Evolutionary conservation across 1,140 invertebrate genomes (phyloP).

Genomic region (Dufourea novaeangliae): DNA sequence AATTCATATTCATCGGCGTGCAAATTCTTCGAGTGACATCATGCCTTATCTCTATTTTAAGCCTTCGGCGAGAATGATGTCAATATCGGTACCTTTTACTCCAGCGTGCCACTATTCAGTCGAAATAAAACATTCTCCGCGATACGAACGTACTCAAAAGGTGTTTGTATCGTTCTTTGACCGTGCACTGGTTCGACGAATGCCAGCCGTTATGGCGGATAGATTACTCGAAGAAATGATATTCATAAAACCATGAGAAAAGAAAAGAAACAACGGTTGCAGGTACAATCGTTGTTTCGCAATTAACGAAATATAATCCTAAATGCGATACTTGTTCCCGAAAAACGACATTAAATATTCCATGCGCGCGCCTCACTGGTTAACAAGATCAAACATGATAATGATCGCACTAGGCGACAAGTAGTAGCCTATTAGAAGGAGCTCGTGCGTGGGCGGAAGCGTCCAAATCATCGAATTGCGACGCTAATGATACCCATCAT

Average conservation of each 20-base stretch:
- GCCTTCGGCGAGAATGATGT: constrained; percentile 12
- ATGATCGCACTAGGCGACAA: constrained; percentile 48
- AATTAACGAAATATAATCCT: not conserved
- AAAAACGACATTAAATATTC: constrained; percentile 47
- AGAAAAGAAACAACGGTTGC: not conserved
- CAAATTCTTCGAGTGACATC: constrained; percentile 45
- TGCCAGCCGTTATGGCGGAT: too few relatives aligned
- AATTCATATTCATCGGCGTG: constrained; percentile 35
- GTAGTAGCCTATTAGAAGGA: constrained; percentile 47
- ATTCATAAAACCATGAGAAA: not conserved
- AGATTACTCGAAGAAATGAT: not conserved
- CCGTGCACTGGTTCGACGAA: not conserved
- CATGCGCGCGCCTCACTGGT: constrained; percentile 28
- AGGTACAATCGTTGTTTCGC: not conserved
- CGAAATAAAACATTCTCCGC: not conserved
- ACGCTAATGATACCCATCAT: not conserved
- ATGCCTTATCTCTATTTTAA: constrained; percentile 30
- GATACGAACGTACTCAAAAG: not conserved
- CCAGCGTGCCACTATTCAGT: not conserved
- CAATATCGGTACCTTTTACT: constrained; percentile 37
- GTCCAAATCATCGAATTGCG: not conserved
- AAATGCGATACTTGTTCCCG: not conserved
- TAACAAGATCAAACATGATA: constrained; percentile 57
- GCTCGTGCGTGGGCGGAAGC: constrained; percentile 7
- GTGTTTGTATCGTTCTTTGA: too few relatives aligned